Percentiles rank a stretch among this genome's conserved stretches.
Evolutionary conservation across 2,113 vertebrate species (phyloP).

Genomic region (Echinops telfairi): DNA sequence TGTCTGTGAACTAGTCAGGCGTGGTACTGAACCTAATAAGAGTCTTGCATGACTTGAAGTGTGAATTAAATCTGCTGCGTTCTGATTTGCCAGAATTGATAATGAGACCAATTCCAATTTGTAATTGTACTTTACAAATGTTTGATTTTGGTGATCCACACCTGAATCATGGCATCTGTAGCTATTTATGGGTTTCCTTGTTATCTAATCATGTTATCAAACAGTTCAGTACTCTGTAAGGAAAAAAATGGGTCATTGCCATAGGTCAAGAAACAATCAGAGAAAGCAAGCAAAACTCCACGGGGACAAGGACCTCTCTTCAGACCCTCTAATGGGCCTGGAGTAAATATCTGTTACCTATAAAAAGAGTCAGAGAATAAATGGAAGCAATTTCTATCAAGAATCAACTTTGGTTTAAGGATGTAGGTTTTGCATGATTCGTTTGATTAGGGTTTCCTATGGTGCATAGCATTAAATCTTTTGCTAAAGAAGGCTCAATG

Average conservation of each 20-base stretch:
- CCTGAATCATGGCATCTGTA: not conserved
- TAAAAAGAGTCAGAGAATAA: slow-evolving; percentile 21
- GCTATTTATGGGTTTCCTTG: slow-evolving; percentile 33
- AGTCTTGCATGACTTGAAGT: slow-evolving; percentile 9
- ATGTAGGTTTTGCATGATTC: slow-evolving; percentile 2
- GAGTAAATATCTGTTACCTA: slow-evolving; percentile 6
- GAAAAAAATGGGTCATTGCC: slow-evolving; percentile 22
- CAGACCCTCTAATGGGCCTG: not conserved
- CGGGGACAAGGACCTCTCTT: not conserved
- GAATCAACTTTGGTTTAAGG: not conserved
- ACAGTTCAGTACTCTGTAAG: slow-evolving; percentile 25
- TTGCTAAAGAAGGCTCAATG: not conserved
- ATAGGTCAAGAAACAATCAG: not conserved
- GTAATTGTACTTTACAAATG: slow-evolving; percentile 5
- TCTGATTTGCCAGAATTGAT: slow-evolving; percentile 28
- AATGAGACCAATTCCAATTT: not conserved
- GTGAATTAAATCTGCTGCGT: slow-evolving; percentile 39
- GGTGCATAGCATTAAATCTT: slow-evolving; percentile 5
- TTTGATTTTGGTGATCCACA: slow-evolving; percentile 1
- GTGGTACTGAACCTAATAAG: not conserved
- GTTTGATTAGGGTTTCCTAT: not conserved
- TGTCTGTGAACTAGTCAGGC: not conserved
- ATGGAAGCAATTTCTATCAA: slow-evolving; percentile 26
- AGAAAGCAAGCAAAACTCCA: not conserved
- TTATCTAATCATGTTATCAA: slow-evolving; percentile 17